Percentiles rank a stretch among this genome's conserved stretches.
Evolutionary conservation across 2,113 vertebrate genomes (phyloP).

Genomic region (Rhinoderma darwinii): DNA sequence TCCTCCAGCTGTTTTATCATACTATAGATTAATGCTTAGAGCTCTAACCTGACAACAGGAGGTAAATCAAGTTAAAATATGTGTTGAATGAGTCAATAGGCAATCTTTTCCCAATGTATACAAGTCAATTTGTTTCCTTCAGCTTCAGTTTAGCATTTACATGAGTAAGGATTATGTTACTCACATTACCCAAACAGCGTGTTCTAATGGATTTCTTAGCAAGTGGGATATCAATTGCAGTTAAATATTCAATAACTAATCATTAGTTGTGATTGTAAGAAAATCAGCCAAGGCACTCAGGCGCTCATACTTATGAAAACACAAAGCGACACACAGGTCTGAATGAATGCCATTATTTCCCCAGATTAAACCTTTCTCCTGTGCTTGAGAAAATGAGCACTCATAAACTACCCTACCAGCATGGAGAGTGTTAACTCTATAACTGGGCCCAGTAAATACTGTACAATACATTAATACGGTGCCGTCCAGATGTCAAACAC

Average conservation of each 20-base stretch:
- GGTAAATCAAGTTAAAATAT: constrained; percentile 53
- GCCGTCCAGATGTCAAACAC: constrained; percentile 61
- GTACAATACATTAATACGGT: not conserved
- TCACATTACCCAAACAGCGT: constrained; percentile 78
- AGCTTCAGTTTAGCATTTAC: constrained; percentile 69
- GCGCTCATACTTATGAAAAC: constrained; percentile 63
- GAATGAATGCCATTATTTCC: constrained; percentile 65
- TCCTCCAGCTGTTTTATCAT: constrained; percentile 39
- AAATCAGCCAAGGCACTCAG: constrained; percentile 67
- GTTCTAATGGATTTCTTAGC: constrained; percentile 74
- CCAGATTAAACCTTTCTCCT: constrained; percentile 63
- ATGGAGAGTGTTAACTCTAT: constrained; percentile 63
- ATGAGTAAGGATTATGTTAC: constrained; percentile 71
- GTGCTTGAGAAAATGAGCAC: constrained; percentile 33
- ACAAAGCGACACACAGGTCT: constrained; percentile 50
- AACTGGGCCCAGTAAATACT: not conserved
- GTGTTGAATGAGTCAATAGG: constrained; percentile 64
- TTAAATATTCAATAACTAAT: constrained; percentile 79
- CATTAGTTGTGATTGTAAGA: constrained; percentile 70
- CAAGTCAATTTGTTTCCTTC: constrained; percentile 64
- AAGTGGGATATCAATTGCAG: constrained; percentile 72
- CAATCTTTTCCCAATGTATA: constrained; percentile 56
- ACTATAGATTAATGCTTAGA: constrained; percentile 65
- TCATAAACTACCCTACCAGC: constrained; percentile 61
- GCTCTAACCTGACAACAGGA: constrained; percentile 41